Evolutionary conservation across 2,113 vertebrate species (phyloP).

Genomic region (Syrrhaptes paradoxus): DNA sequence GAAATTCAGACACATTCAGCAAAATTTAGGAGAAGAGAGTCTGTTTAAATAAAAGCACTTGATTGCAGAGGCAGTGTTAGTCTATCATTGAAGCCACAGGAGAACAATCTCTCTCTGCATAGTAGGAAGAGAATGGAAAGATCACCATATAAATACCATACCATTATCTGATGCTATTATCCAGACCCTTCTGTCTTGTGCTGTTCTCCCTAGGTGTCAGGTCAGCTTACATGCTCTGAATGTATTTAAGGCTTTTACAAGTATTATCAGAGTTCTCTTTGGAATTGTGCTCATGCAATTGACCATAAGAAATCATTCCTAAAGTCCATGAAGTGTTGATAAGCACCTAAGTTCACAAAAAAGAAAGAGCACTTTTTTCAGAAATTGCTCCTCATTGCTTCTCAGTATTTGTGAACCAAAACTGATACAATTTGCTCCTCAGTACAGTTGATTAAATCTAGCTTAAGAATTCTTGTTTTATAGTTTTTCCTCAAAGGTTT

Average conservation of each 20-base stretch:
- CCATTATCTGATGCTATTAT: neutral
- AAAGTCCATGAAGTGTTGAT: neutral
- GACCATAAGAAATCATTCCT: neutral
- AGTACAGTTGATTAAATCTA: neutral
- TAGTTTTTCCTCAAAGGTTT: neutral
- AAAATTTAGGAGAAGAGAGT: neutral
- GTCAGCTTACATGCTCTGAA: conserved; percentile 1
- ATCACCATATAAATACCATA: neutral
- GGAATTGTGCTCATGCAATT: neutral
- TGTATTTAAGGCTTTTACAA: neutral
- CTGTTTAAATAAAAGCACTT: conserved; percentile 42
- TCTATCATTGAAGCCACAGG: neutral
- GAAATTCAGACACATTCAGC: neutral
- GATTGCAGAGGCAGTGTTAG: conserved; percentile 16
- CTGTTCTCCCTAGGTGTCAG: neutral
- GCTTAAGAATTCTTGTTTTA: neutral
- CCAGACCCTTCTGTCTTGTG: neutral
- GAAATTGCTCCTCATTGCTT: neutral
- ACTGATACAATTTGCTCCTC: neutral
- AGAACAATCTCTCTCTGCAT: neutral
- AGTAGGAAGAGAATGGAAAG: conserved; percentile 1
- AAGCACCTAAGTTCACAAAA: conserved; percentile 9
- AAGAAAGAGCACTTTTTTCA: neutral
- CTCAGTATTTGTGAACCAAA: conserved; percentile 6
- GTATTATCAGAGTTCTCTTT: neutral